Percentiles rank a stretch among this genome's conserved stretches.
These are phyloP conservation scores for Hafferia zeledoni DNA, from an alignment of 2,797 vertebrate species.

Conservation along the genomic window DNA sequence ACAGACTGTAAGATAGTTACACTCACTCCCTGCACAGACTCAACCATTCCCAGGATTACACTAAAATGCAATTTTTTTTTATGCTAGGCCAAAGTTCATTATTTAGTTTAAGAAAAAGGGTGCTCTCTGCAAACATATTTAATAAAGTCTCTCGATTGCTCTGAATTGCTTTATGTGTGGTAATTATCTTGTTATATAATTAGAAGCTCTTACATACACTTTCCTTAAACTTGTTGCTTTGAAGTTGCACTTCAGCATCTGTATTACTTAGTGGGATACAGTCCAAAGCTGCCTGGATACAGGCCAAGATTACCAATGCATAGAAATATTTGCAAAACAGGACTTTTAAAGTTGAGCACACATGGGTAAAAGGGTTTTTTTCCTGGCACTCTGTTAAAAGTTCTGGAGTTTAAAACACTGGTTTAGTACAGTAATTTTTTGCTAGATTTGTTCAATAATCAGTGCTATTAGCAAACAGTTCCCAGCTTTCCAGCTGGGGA, in stretches of 20 bases:
- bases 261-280: background rate
- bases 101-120: background rate
- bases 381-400: background rate
- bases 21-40: background rate
- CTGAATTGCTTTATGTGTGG: background rate
- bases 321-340: conserved; percentile 18
- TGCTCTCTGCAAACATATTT: background rate
- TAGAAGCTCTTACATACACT: conserved; percentile 2
- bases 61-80: background rate
- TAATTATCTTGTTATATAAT: conserved; percentile 50
- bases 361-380: background rate
- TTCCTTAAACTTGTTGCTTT: conserved; percentile 33
- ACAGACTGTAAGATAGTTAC: background rate
- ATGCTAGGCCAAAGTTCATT: background rate
- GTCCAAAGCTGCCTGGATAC: background rate
- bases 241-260: conserved; percentile 7
- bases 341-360: background rate
- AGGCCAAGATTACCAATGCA: background rate
- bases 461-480: background rate
- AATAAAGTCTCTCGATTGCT: background rate
- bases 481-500: background rate
- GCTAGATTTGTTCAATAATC: background rate
- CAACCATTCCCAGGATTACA: background rate
- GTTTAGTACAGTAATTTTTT: background rate
- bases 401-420: background rate